A percentile compares a stretch with the other conserved stretches of the same genome.
Conservation (phyloP, 2,797 vertebrate species). For the Micromesistius poutassou region DNA sequence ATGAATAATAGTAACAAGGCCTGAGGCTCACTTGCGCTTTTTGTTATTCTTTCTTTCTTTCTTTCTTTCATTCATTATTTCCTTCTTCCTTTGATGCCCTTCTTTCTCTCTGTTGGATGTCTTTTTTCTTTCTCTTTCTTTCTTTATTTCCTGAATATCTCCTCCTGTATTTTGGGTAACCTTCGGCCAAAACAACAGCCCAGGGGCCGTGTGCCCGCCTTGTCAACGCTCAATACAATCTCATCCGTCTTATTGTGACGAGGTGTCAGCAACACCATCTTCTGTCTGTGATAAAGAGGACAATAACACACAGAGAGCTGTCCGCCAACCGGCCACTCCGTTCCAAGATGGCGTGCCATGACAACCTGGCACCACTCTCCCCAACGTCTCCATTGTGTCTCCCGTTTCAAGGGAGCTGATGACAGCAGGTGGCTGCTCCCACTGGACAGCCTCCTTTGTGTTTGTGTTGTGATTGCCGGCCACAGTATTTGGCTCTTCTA, state of each 20-base stretch:
- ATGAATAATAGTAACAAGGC: not conserved
- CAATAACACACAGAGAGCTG: not conserved
- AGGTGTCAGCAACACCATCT: not conserved
- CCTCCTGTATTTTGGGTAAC: not conserved
- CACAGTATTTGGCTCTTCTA: not conserved
- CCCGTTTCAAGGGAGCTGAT: not conserved
- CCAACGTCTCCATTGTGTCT: not conserved
- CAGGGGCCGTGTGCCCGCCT: not conserved
- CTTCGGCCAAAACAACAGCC: not conserved
- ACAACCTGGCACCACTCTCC: constrained; percentile 1
- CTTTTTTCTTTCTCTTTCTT: not conserved
- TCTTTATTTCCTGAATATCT: not conserved
- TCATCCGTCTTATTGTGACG: not conserved
- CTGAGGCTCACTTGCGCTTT: not conserved
- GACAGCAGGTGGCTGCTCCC: not conserved
- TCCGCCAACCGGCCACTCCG: not conserved
- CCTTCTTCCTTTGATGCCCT: too few species aligned
- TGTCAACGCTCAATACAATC: not conserved
- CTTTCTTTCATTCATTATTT: too few species aligned
- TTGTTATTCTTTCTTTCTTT: not conserved
- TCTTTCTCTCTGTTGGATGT: not conserved
- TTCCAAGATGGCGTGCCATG: not conserved
- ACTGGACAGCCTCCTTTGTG: not conserved
- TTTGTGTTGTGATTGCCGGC: not conserved
- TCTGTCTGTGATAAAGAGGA: not conserved